phyloP scores from a whole-genome alignment of 2,888 invertebrate species.

The Sthenelais limicola region DNA sequence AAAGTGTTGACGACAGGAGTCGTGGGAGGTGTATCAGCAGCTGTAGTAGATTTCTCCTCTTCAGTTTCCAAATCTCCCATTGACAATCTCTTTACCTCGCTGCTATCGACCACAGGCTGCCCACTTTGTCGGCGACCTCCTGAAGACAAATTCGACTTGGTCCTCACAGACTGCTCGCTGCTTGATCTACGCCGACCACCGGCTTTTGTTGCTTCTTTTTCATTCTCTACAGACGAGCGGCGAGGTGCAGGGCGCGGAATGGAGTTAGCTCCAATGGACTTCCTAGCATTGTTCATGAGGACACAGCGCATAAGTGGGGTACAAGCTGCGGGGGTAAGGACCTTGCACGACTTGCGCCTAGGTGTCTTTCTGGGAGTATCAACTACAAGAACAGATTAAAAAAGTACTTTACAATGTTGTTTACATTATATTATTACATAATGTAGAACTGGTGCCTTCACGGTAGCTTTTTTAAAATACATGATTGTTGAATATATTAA shows the following conservation, averaged over 20 bases:
- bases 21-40: background rate
- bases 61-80: too few relatives aligned
- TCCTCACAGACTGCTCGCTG: background rate
- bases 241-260: background rate
- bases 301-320: conserved; percentile 13
- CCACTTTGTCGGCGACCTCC: too few relatives aligned
- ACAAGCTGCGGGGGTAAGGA: background rate
- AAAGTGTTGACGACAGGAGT: too few relatives aligned
- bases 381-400: background rate
- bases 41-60: background rate
- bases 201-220: background rate
- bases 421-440: too few relatives aligned
- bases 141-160: too few relatives aligned
- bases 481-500: too few relatives aligned
- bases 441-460: too few relatives aligned
- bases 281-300: background rate
- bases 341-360: background rate
- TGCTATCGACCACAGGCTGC: too few relatives aligned
- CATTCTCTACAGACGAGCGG: too few relatives aligned
- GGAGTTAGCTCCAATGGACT: conserved; percentile 3
- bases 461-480: too few relatives aligned
- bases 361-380: background rate
- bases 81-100: too few relatives aligned
- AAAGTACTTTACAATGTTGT: background rate
- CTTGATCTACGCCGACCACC: background rate